phyloP scores from a whole-genome alignment of 2,797 vertebrate species.

The Parauchenoglanis punctatus region DNA sequence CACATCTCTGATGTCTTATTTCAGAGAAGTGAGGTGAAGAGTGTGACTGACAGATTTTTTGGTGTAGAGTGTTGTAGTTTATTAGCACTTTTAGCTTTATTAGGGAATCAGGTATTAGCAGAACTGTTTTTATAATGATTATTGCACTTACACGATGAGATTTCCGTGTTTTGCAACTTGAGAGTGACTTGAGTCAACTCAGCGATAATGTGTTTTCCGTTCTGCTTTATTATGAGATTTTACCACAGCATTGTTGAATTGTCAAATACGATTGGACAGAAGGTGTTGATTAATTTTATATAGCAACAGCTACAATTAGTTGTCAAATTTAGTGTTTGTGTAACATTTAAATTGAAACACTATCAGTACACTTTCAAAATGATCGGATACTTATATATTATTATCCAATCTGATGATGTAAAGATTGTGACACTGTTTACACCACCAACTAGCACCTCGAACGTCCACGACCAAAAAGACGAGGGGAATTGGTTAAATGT shows the following conservation, averaged over 20 bases:
- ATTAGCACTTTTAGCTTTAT: not conserved
- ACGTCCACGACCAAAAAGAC: constrained; percentile 78
- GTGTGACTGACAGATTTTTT: not conserved
- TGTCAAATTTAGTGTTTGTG: not conserved
- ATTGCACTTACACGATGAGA: not conserved
- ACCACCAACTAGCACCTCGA: constrained; percentile 78
- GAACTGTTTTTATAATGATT: not conserved
- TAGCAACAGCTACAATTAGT: not conserved
- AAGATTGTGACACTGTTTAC: constrained; percentile 61
- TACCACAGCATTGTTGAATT: not conserved
- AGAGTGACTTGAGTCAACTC: not conserved
- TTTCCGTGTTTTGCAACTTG: not conserved
- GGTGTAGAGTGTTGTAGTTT: not conserved
- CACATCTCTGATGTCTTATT: constrained; percentile 2
- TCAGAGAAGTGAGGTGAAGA: not conserved
- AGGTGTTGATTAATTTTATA: not conserved
- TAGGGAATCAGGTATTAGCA: not conserved
- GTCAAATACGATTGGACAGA: not conserved
- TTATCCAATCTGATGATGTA: not conserved
- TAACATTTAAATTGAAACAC: not conserved
- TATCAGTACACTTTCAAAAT: not conserved
- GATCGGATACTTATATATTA: not conserved
- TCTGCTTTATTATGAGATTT: not conserved
- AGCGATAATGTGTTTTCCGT: not conserved
- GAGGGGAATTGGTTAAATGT: constrained; percentile 84